Evolutionary conservation across 2,888 invertebrate genomes (phyloP).

Genomic region (Microplitis deprimator): DNA sequence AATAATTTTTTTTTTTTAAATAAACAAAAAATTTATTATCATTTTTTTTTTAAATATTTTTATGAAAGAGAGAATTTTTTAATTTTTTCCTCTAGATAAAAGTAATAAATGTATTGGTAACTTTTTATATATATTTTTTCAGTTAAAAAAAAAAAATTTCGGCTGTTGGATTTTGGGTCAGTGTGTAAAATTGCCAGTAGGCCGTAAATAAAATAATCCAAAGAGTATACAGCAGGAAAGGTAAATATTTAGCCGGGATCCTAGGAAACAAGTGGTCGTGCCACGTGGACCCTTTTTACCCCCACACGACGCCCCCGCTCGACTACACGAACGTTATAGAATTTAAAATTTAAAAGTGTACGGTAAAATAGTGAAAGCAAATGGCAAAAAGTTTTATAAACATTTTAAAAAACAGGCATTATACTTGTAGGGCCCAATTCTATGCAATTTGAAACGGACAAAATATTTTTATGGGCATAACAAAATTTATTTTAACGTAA

Average conservation of each 20-base stretch:
- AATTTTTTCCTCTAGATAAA: too few relatives aligned
- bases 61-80: too few relatives aligned
- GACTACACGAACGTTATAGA: background rate
- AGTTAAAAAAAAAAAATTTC: too few relatives aligned
- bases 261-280: background rate
- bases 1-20: constrained; percentile 3
- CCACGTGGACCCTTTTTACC: background rate
- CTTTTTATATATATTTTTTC: too few relatives aligned
- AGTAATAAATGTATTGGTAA: too few relatives aligned
- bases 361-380: too few relatives aligned
- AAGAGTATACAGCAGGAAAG: background rate
- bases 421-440: background rate
- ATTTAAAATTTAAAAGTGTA: background rate
- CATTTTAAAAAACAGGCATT: too few relatives aligned
- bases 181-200: constrained; percentile 15
- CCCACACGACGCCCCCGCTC: background rate
- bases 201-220: background rate
- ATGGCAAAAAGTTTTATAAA: too few relatives aligned
- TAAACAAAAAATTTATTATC: background rate
- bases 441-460: background rate
- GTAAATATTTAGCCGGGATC: background rate
- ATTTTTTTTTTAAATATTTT: background rate
- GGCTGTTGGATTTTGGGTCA: background rate
- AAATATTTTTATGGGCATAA: background rate
- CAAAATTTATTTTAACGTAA: background rate